These are phyloP conservation scores for Aspidoscelis tigris DNA, from an alignment of 2,113 vertebrate species.

Conservation along the genomic window DNA sequence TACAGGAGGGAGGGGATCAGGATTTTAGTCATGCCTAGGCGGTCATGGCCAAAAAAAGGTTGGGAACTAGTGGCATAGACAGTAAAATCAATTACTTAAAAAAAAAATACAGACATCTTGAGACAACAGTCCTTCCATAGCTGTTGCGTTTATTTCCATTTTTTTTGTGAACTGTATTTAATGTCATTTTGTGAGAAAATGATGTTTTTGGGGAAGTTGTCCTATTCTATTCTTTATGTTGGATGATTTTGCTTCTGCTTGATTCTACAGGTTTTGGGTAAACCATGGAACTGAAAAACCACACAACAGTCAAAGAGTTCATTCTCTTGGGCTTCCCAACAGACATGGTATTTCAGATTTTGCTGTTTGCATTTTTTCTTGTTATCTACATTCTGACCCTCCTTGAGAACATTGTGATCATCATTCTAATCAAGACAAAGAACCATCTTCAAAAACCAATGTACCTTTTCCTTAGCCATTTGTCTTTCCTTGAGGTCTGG, in stretches of 20 bases:
- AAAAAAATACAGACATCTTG: not conserved
- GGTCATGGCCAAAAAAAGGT: too few species aligned
- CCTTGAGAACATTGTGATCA: slow-evolving; percentile 48
- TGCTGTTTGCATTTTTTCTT: slow-evolving; percentile 56
- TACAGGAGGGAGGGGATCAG: too few species aligned
- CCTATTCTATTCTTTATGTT: not conserved
- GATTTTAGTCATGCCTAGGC: too few species aligned
- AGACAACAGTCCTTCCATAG: too few species aligned
- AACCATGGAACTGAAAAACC: slow-evolving; percentile 8
- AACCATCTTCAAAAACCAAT: slow-evolving; percentile 59
- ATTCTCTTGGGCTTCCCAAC: slow-evolving; percentile 49
- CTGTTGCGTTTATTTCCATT: not conserved
- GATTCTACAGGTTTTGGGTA: not conserved
- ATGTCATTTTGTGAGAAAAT: not conserved
- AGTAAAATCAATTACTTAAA: too few species aligned
- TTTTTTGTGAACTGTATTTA: not conserved
- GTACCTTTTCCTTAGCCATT: slow-evolving; percentile 59
- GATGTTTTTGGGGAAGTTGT: not conserved
- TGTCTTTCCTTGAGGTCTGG: slow-evolving; percentile 54
- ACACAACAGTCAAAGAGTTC: slow-evolving; percentile 19
- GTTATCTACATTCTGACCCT: slow-evolving; percentile 47
- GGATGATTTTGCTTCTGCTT: slow-evolving; percentile 5
- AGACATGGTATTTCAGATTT: slow-evolving; percentile 33
- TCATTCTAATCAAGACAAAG: slow-evolving; percentile 10
- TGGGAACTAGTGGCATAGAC: too few species aligned